Evolutionary conservation across 2,113 vertebrate species (phyloP), one percentile per base, ranked within the genome.

Genomic region (Eurypyga helias): DNA sequence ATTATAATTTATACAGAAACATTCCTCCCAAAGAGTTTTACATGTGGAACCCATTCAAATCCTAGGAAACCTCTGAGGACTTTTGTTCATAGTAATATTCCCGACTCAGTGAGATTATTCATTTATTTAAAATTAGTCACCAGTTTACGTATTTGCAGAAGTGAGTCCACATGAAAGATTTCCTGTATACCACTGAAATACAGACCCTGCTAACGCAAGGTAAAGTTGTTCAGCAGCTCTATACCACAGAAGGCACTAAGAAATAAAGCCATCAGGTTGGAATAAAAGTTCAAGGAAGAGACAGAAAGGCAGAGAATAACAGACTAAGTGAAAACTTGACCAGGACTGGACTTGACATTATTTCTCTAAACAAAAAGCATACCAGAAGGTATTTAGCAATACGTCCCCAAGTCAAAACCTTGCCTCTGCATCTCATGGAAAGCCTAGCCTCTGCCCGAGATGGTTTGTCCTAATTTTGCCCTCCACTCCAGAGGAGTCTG

Each of bases 61-160:
- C 34, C 36, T 26, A 67, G 31, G 55, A 81, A 89, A 84, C 8
- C 62, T 31, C 54, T 2, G 16, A 87, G 66, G 77, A 69, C 67
- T 65, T 90, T 38, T 87, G 41, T 89, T 85, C 62, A 82, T 11
- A 43, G 9, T 43, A 60, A 67, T 89, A 84, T 77, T 95, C 72
- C 80, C 81, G 83, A 16, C 43, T 87, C 57, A 69, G 58, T 87
- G 83, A 83, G 83, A 93, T 95, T 95, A 90, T 75, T 94, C 60
- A 93, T 90, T 92, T 78, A 88, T 84, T 91, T 89, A 55, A 82
- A 95, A 72, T 95, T 94, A 89, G 77, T 95, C 94, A 94, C 31
- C 23, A 54, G 66, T 28, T 89, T 43, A 20, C 60, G 36, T 79
- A 48, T 62, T 87, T 76, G 21, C 38, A 92, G 52, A 67, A 87